Evolutionary conservation across 2,797 vertebrate species (phyloP).

Genomic region (Luscinia megarhynchos): DNA sequence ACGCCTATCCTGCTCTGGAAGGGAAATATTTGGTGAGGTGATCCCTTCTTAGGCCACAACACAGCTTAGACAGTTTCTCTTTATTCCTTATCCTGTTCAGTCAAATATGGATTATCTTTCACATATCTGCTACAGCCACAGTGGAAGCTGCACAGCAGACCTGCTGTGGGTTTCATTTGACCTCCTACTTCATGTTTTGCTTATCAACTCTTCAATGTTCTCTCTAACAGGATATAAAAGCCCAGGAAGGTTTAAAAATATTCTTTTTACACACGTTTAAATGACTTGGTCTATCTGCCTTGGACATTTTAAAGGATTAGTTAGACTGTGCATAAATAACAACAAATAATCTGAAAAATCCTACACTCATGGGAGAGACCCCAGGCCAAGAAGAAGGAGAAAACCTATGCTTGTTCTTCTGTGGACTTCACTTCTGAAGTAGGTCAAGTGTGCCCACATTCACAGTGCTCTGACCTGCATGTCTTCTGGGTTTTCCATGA

Average conservation of each 20-base stretch:
- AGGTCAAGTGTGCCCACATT: background rate
- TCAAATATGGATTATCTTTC: background rate
- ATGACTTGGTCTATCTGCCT: background rate
- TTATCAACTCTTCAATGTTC: fast-evolving
- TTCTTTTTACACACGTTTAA: background rate
- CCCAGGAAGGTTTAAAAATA: background rate
- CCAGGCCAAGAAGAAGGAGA: background rate
- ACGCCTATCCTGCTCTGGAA: background rate
- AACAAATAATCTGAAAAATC: background rate
- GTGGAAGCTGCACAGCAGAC: background rate
- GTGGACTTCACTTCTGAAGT: background rate
- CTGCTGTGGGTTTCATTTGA: background rate
- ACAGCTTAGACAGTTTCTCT: background rate
- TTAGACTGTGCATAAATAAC: background rate
- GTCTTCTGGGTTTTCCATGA: background rate
- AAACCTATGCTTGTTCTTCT: fast-evolving
- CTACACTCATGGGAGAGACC: background rate
- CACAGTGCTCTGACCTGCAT: fast-evolving
- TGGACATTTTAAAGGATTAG: background rate
- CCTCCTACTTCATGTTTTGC: background rate
- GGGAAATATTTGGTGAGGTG: background rate
- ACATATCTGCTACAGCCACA: background rate
- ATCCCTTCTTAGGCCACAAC: background rate
- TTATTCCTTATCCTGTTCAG: background rate
- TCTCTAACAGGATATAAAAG: background rate